Evolutionary conservation across 2,113 vertebrate species (phyloP), one percentile per base, ranked within the genome.

Genomic region (Phaethon lepturus): DNA sequence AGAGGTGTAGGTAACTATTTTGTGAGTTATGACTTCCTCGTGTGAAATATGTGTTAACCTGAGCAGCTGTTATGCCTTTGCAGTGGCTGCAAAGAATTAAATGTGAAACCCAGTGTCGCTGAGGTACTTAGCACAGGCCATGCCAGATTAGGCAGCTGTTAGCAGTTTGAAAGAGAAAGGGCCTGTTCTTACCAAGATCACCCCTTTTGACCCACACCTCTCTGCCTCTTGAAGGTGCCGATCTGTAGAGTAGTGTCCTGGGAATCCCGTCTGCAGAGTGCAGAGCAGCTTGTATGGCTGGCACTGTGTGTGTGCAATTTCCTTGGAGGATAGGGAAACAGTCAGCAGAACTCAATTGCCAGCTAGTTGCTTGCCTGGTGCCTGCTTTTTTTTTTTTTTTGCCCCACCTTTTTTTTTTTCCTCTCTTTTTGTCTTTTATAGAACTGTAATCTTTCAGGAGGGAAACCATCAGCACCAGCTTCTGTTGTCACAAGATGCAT

Each of bases 381-480:
- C 88, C 75, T 88, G 67, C 29, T 53, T 38, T 18, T 38, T 42
- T 15, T 45, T 14, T 45, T 9, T 31, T 38, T 38, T 38, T 38
- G 38, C 38, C 38, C 38, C 38, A 38, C 8, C 38, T 13, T 58
- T 17, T 49, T 20, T n/a, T 28, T 23, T 22, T 23, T 14, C 23
- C 9, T 16, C 7, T 45, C 4, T 53, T 84, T 58, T 40, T 16
- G 4, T 74, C 18, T 78, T 78, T 89, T 50, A 73, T 60, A 49
- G 35, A 85, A 2, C n/a, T 76, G 3, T 85, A 35, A n/a, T 42
- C 17, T 75, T 87, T 64, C 1, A 1, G 45, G 91, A 77, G n/a
- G 42, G 67, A 93, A 86, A 89, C 58, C 47, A 44, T 66, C 77
- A 85, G 66, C 94, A 96, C 94, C 96, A 97, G 93, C 91, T 66